Evolutionary conservation across 2,113 vertebrate genomes (phyloP).

Genomic region (Hucho hucho): DNA sequence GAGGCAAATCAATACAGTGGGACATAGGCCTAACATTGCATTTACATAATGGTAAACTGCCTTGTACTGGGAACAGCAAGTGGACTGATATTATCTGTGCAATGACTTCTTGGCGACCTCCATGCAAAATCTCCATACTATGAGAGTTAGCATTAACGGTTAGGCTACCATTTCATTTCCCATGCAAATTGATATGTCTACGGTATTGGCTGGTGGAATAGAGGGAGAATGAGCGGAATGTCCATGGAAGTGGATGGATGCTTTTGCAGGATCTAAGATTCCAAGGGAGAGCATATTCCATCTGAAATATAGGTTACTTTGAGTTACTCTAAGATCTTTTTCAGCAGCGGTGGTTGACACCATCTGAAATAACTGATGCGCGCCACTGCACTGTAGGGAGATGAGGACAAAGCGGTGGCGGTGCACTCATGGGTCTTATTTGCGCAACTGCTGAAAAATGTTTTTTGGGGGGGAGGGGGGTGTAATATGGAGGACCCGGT

Average conservation of each 20-base stretch:
- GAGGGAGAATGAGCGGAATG: background rate
- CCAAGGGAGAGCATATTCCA: background rate
- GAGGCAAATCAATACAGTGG: conserved; percentile 17
- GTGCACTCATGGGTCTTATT: no score
- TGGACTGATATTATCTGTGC: conserved; percentile 52
- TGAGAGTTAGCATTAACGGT: conserved; percentile 38
- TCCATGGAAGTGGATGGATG: background rate
- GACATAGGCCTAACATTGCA: background rate
- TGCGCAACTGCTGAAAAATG: no score
- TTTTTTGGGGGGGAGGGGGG: no score
- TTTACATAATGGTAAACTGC: conserved; percentile 37
- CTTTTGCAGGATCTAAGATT: background rate
- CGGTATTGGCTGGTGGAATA: background rate
- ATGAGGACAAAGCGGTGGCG: no score
- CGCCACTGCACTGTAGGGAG: no score
- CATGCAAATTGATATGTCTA: conserved; percentile 59
- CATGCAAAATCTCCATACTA: conserved; percentile 43
- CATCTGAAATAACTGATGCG: no score
- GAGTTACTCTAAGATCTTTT: no score
- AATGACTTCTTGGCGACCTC: conserved; percentile 26
- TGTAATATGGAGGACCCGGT: no score
- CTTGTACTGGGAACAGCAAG: conserved; percentile 57
- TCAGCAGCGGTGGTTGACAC: no score
- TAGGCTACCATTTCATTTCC: conserved; percentile 51
- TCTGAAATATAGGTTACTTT: background rate